Base-by-base conservation (phyloP, 2,888 invertebrate species). In the Harmothoe impar region DNA sequence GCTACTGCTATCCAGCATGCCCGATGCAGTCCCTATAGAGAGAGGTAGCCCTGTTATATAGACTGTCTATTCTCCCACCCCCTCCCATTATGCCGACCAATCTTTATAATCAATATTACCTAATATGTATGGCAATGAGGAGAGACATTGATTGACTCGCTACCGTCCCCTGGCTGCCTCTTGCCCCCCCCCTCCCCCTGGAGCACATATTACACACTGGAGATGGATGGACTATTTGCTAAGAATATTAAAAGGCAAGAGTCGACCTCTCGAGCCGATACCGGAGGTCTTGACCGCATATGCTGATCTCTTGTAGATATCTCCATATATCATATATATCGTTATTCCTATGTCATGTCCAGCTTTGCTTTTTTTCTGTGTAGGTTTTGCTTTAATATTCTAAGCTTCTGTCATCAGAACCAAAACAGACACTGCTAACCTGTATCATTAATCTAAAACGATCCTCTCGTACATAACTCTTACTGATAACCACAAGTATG, bases 101-200 rank as follows among this genome's bases (percentile, higher is more conserved):
- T 5, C 62, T 62, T 62, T 72, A 29, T 72, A 72, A 72, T 72
- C 72, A 72, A 72, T 72, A 72, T 72, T 25, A 72, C 72, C 29
- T 72, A 72, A 72, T 72, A 72, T 29, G 29, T 25, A 29, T 29
- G 72, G 72, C 72, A 72, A 72, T 72, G 72, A 72, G 72, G 7
- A 20, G 72, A 29, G 72, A 29, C 72, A 72, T 72, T 72, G 72
- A 72, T 72, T 72, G 72, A 72, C 29, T 72, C 29, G 29, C 62
- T n/a, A 62, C n/a, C 62, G 62, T 62, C 62, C 62, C 62, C 62
- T 62, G 62, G 43, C 62, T 20, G n/a, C 62, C 62, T 23, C 72
- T 25, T 15, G 29, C 29, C 15, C 72, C 72, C 25, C 12, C 72
- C 72, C 68, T 68, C 25, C 15, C 72, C 72, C 72, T 72, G 25